Evolutionary conservation across 2,797 vertebrate genomes (phyloP).

Genomic region (Lithobates sylvaticus): DNA sequence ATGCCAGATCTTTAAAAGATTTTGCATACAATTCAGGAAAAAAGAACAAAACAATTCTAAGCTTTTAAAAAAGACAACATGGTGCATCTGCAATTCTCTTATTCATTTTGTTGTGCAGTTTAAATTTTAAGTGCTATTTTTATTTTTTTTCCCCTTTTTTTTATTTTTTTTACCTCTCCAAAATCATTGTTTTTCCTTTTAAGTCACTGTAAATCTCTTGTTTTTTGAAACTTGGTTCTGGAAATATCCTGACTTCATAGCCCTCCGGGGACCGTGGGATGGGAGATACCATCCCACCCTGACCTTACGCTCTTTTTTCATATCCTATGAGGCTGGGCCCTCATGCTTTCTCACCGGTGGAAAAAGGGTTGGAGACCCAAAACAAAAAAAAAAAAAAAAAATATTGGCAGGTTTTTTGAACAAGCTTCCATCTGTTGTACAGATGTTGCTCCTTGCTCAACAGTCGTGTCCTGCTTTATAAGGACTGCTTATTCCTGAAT

Average conservation of each 20-base stretch:
- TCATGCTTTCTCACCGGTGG: constrained; percentile 68
- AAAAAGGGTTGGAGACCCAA: constrained; percentile 74
- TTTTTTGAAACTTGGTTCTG: constrained; percentile 53
- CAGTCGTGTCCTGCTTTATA: constrained; percentile 69
- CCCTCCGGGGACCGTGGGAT: constrained; percentile 48
- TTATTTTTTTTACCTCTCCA: constrained; percentile 35
- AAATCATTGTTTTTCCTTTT: constrained; percentile 51
- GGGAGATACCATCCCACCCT: constrained; percentile 65
- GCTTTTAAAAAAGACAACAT: no score
- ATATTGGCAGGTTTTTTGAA: constrained; percentile 73
- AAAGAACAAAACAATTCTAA: no score
- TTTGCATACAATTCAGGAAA: no score
- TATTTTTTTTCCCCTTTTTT: constrained; percentile 44
- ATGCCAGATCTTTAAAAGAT: no score
- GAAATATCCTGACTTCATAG: constrained; percentile 52
- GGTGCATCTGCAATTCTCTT: neutral
- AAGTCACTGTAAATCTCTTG: constrained; percentile 46
- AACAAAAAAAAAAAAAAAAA: constrained; percentile 23
- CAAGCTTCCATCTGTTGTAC: constrained; percentile 76
- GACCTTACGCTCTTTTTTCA: constrained; percentile 60
- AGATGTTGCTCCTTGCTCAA: constrained; percentile 77
- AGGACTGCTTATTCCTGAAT: constrained; percentile 64
- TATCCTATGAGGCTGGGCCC: constrained; percentile 65
- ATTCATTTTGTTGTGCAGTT: neutral
- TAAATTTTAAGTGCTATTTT: neutral